phyloP scores from a whole-genome alignment of 2,113 vertebrate species.

The Indicator indicator region DNA sequence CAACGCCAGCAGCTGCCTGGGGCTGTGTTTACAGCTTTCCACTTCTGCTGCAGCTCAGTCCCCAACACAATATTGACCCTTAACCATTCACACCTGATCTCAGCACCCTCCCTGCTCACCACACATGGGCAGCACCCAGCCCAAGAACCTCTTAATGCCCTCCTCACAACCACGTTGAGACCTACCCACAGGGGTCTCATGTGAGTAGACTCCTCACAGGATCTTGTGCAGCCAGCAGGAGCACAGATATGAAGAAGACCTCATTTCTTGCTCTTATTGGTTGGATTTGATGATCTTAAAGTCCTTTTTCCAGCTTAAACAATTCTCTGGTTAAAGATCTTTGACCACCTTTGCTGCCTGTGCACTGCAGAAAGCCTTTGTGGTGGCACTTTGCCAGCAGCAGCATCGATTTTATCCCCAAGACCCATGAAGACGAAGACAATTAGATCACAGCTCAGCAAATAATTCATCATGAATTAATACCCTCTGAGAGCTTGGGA shows the following conservation, averaged over 20 bases:
- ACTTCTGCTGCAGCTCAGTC: not conserved
- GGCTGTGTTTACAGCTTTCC: not conserved
- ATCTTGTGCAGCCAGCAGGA: not conserved
- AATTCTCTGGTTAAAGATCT: not conserved
- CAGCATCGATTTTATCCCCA: not conserved
- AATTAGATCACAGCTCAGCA: constrained; percentile 24
- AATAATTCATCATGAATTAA: constrained; percentile 53
- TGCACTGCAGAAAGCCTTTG: not conserved
- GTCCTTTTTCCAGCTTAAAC: too few species aligned
- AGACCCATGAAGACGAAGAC: not conserved
- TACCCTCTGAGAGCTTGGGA: constrained; percentile 16
- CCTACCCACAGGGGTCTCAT: not conserved
- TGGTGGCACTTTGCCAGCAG: not conserved
- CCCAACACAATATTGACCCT: accelerated
- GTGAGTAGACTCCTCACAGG: accelerated
- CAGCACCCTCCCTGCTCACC: not conserved
- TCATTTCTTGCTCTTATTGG: not conserved
- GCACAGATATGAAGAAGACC: not conserved
- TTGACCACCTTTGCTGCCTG: not conserved
- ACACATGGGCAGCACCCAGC: accelerated
- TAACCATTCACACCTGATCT: not conserved
- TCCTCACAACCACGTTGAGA: accelerated
- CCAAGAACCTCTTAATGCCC: accelerated
- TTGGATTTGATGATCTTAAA: too few species aligned
- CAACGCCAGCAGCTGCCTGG: not conserved